These are phyloP conservation scores for Heliconius hermathena DNA, from an alignment of 1,140 invertebrate species.

Conservation along the genomic window DNA sequence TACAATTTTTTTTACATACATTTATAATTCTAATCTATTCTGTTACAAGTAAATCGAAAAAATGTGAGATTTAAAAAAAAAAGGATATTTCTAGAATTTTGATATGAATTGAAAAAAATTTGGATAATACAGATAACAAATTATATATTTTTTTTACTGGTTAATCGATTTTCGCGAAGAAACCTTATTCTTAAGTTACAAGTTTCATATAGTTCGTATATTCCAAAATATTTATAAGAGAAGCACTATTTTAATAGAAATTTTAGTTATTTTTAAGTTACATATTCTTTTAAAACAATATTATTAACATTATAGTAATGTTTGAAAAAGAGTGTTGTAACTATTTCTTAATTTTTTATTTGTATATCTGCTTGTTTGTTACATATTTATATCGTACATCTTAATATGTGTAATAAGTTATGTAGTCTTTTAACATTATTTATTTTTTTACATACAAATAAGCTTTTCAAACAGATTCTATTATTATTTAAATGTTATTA, in stretches of 20 bases:
- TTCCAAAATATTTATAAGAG: background rate
- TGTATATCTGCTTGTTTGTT: background rate
- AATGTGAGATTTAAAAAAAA: background rate
- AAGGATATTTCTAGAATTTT: too few relatives aligned
- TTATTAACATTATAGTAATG: background rate
- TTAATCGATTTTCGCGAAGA: background rate
- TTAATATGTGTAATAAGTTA: background rate
- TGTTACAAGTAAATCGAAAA: background rate
- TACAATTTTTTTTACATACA: conserved; percentile 28
- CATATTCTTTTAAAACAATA: background rate
- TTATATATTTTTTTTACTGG: background rate
- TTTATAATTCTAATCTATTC: background rate
- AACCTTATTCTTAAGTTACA: background rate
- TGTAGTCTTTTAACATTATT: background rate
- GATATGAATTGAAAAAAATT: background rate
- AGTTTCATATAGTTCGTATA: background rate
- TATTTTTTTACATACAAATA: background rate
- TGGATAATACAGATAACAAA: background rate
- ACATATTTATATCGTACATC: too few relatives aligned
- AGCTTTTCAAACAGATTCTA: background rate
- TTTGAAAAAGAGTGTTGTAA: background rate
- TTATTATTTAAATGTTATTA: background rate
- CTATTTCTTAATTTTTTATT: background rate
- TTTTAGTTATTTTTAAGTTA: background rate
- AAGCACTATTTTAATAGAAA: background rate